A percentile compares a stretch with the other conserved stretches of the same genome.
Conservation (phyloP, 1,140 invertebrate genomes). For the Colletes gigas region DNA sequence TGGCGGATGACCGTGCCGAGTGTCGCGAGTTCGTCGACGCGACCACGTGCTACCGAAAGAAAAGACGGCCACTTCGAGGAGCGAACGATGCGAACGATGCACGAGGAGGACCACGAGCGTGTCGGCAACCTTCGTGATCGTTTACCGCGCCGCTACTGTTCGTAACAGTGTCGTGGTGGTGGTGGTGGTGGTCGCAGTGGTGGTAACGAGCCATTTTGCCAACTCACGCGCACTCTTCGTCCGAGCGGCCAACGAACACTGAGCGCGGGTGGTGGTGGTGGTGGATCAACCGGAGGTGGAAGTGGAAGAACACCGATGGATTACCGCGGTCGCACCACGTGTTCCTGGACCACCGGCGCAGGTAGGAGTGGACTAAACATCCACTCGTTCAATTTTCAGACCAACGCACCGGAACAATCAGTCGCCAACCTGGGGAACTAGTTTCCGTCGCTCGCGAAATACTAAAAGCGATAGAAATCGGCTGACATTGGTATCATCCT, state of each 20-base stretch:
- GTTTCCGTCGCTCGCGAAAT: no score
- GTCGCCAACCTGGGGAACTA: no score
- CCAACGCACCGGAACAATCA: no score
- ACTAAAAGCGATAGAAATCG: no score
- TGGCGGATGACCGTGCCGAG: slow-evolving; percentile 17
- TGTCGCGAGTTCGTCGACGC: slow-evolving; percentile 12
- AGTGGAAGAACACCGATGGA: slow-evolving; percentile 46
- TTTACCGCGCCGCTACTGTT: slow-evolving; percentile 48
- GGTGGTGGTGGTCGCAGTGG: slow-evolving; percentile 26
- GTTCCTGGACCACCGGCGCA: slow-evolving; percentile 74
- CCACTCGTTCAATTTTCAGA: slow-evolving; percentile 42
- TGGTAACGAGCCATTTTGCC: neutral
- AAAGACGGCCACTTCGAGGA: neutral
- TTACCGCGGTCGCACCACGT: slow-evolving; percentile 70
- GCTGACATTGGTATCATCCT: no score
- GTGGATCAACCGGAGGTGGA: slow-evolving; percentile 54
- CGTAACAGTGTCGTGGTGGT: slow-evolving; percentile 18
- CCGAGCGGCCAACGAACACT: slow-evolving; percentile 27
- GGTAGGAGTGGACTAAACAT: slow-evolving; percentile 79
- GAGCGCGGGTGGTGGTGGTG: slow-evolving; percentile 42
- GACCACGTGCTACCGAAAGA: slow-evolving; percentile 27
- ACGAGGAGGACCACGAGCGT: slow-evolving; percentile 17
- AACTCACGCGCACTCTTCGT: slow-evolving; percentile 46
- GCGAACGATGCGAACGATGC: slow-evolving; percentile 24
- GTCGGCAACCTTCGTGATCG: slow-evolving; percentile 54